Evolutionary conservation across 2,113 vertebrate species (phyloP), one percentile per base, ranked within the genome.

Genomic region (Fregetta grallaria): DNA sequence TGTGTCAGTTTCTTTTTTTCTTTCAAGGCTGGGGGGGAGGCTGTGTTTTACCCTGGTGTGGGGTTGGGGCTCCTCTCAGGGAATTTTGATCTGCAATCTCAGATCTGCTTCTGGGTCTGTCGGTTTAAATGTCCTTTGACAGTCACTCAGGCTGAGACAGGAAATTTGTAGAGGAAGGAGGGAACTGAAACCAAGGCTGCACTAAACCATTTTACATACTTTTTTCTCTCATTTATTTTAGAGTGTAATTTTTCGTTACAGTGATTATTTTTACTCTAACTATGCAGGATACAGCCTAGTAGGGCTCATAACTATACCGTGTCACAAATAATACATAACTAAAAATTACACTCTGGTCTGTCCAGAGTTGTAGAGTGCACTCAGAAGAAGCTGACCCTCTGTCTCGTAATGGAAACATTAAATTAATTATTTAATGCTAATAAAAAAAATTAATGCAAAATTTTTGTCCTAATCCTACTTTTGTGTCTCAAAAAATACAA

Each of bases 1-100:
- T 82, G n/a, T 86, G 65, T 92, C 61, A 52, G n/a, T 89, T 95
- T 91, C 30, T 18, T 76, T 92, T 80, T 90, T 86, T n/a, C 55
- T 84, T 59, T 66, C 38, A 74, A 67, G 47, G 18, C 23, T 63
- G 42, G 8, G 21, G 32, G 8, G 25, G 8, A 79, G 29, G 42
- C 66, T 47, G 19, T 61, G 23, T 76, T 93, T 92, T 40, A 86
- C 72, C 21, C 26, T 89, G 32, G 6, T 77, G 47, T 62, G 42
- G 11, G 13, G 32, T 15, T 83, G 67, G 36, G 49, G 34, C 62
- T 88, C 63, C 76, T 66, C 83, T 84, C 34, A 62, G 72, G 56
- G 68, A 38, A 71, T 71, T 88, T 74, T 86, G 42, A 75, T 81
- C 42, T 55, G 44, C 26, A 62, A 4, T 62, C 76, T 84, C 79